These are phyloP conservation scores for Micropoecilia bifurca DNA, from an alignment of 2,797 vertebrate genomes.

Conservation along the genomic window DNA sequence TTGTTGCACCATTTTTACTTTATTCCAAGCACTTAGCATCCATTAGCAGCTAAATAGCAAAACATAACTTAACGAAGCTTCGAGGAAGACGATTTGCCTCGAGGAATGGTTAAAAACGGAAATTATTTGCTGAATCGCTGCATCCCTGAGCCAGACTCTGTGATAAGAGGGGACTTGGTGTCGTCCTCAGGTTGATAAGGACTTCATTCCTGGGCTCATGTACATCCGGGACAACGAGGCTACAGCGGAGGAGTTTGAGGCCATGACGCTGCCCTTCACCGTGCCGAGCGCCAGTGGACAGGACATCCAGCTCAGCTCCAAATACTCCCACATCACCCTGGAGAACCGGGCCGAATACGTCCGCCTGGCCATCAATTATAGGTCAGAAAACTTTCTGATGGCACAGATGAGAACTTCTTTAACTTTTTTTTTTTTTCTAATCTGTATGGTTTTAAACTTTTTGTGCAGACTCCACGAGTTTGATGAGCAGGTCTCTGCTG, in stretches of 20 bases:
- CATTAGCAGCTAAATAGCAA: no score
- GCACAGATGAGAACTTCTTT: neutral
- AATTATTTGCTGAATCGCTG: no score
- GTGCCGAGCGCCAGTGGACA: constrained; percentile 97
- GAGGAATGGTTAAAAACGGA: no score
- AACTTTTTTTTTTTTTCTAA: neutral
- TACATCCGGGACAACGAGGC: constrained; percentile 98
- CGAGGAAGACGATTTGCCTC: no score
- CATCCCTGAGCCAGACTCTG: neutral
- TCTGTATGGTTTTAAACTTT: neutral
- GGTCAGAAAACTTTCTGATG: constrained; percentile 74
- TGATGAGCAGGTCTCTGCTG: constrained; percentile 96
- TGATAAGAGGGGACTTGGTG: neutral
- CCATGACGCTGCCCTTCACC: constrained; percentile 96
- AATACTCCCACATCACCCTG: constrained; percentile 94
- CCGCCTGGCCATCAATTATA: constrained; percentile 96
- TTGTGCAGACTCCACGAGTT: constrained; percentile 93
- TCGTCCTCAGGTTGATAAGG: constrained; percentile 93
- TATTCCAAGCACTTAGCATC: no score
- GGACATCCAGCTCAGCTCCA: constrained; percentile 97
- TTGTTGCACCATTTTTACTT: no score
- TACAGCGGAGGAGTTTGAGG: constrained; percentile 96
- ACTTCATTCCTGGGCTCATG: constrained; percentile 99
- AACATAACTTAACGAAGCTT: no score
- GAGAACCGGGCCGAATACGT: constrained; percentile 96